Base-by-base conservation (phyloP, 2,113 vertebrate species). In the Nothoprocta perdicaria region DNA sequence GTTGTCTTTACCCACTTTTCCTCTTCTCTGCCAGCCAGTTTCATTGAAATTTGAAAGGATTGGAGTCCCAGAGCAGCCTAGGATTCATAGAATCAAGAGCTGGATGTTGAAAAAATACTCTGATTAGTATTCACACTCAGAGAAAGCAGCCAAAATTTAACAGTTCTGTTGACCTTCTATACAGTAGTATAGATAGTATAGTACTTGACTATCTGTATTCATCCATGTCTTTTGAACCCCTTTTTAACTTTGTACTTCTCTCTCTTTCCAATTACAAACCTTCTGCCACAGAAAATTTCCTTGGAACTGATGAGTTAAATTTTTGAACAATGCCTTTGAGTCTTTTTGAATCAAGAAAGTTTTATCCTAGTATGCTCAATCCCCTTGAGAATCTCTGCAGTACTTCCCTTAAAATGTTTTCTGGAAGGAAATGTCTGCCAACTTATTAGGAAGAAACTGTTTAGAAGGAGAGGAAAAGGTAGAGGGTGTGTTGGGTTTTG, bases 341-440 rank as follows among this genome's bases (percentile, higher is more conserved):
- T 19, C 23, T 83, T 13, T 79, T 1, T 29, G 53, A 74, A 81
- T 31, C 24, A 77, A 62, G 43, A 67, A 23, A 10, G 2, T 65
- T 76, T 1, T 0, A 57, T 45, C 27, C 3, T n/a, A 12, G 0
- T 52, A 17, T 50, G 21, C 16, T 69, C 45, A 8, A 55, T 29
- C 43, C 26, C 24, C 6, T 46, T 81, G 52, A 43, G 77, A 65
- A 55, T 6, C 2, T 62, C 0, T 19, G 15, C 27, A 38, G 5
- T 58, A 4, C 21, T 94, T 40, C 24, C 48, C 53, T 57, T 31
- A 60, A 1, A 62, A 43, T 60, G 45, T 26, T 18, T 13, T 50
- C 14, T 79, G 24, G 61, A 60, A 67, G 18, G n/a, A 29, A 3
- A 4, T 65, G 17, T 80, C 72, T 81, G 23, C 63, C 22, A 67